Percentiles rank a stretch among this genome's conserved stretches.
phyloP scores from a whole-genome alignment of 2,113 vertebrate species.

The Neolamprologus fasciatus region DNA sequence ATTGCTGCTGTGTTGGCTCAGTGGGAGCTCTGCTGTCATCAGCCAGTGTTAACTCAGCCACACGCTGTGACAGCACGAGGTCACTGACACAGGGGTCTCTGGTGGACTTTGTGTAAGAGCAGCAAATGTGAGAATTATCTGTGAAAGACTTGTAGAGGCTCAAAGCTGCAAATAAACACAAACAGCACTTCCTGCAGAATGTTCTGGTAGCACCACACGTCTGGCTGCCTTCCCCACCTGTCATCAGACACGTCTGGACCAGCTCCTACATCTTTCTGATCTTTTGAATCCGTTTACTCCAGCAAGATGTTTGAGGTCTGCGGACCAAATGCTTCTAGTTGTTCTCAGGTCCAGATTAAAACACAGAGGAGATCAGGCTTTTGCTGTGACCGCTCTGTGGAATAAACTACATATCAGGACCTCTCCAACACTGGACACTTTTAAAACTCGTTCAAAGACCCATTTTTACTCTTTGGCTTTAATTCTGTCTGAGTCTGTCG shows the following conservation, averaged over 20 bases:
- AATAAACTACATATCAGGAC: neutral
- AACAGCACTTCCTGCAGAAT: neutral
- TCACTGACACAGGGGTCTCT: neutral
- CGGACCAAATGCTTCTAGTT: neutral
- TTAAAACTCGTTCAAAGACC: neutral
- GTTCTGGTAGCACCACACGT: neutral
- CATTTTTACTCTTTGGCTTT: neutral
- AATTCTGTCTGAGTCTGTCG: neutral
- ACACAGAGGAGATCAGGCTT: neutral
- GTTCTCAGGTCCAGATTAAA: fast-evolving
- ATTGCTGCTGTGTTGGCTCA: neutral
- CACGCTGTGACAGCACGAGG: neutral
- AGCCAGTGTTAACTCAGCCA: neutral
- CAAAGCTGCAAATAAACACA: neutral
- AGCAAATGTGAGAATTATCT: neutral
- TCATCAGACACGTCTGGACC: neutral
- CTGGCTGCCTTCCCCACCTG: neutral
- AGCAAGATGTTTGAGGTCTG: fast-evolving
- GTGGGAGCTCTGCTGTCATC: neutral
- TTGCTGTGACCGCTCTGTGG: neutral
- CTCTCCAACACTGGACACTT: fast-evolving
- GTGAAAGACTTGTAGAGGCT: neutral
- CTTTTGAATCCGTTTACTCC: fast-evolving
- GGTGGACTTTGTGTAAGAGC: neutral
- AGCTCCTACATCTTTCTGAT: fast-evolving